Base-by-base conservation (phyloP, 2,113 vertebrate species). In the Saguinus midas region DNA sequence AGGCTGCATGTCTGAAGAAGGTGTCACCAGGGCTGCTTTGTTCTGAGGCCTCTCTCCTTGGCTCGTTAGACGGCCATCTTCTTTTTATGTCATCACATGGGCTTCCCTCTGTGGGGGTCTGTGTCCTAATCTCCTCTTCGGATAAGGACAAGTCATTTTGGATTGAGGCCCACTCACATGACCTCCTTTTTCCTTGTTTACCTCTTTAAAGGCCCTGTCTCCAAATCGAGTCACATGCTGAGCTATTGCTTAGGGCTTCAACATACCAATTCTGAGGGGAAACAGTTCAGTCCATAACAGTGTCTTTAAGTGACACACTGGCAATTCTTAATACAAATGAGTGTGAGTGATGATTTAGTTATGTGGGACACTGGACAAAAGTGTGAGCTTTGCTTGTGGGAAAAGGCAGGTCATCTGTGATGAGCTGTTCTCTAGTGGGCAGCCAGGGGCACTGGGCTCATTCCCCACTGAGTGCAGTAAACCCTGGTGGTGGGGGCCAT, bases 401-500 rank as follows among this genome's bases (percentile, higher is more conserved):
- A 8, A 25, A 0, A 50, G 55, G 25, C 32, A 29, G 45, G 9
- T 20, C 1, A 1, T 23, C 78, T 80, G 0, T 76, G 17, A 29
- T 13, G 3, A 25, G 75, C 29, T 3, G 12, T 2, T 48, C 29
- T 17, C 3, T 10, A 10, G 57, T 0, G 0, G 25, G 1, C 35
- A 0, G 0, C 32, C 13, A 2, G 68, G 48, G 32, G 4, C 4
- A 0, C 9, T 0, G 9, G 64, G 55, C 18, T 0, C 13, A 0
- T 48, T 45, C 35, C 0, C 0, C 7, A 13, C 52, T 0, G 25
- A 58, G 73, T 10, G 17, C n/a, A 6, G 16, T 6, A 1, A 29
- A 8, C 43, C 27, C 25, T 17, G 25, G 72, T 40, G 11, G 21
- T 37, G 72, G 21, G 66, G 21, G 72, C 72, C 2, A 0, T 75